Evolutionary conservation across 2,113 vertebrate genomes (phyloP), one percentile per base, ranked within the genome.

Genomic region (Hassar affinis): DNA sequence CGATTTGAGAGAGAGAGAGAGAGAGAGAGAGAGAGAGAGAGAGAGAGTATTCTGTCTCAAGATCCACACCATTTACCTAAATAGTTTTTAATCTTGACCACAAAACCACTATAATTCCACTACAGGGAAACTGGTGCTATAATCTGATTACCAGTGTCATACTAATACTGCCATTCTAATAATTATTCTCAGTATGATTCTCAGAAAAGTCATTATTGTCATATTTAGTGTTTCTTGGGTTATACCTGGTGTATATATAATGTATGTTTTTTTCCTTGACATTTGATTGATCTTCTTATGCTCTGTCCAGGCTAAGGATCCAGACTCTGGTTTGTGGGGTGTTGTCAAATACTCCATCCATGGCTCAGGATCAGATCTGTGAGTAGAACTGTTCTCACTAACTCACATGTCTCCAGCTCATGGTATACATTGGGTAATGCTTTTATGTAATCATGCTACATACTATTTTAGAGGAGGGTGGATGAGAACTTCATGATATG

Each of bases 301-400:
- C 84, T 75, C 33, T 85, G 78, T 87, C 83, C 84, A 99, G 98
- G 98, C 98, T 74, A 90, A 93, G 84, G 98, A 99, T 89, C 96
- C 96, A 86, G 98, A 99, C 86, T 97, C 98, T 15, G 97, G 96
- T 42, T 92, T 95, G 0, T 98, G 97, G 97, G 98, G 98, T n/a
- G 95, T 98, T 89, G 93, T 99, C 78, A 97, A 93, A 84, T 99
- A 98, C 79, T 97, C 97, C 2, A 96, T 99, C 85, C 96, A 97
- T 20, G 97, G 98, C 78, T 93, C 95, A 5, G 97, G 95, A 81
- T 93, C 97, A 86, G 96, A 99, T 79, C 84, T 96, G 98, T 99
- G 90, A 98, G 97, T 99, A 89, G 77, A 83, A 68, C 83, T 69
- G 30, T 51, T 33, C 17, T 57, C 14, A 78, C 18, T 78, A n/a